Base-by-base conservation (phyloP, 2,113 vertebrate genomes). In the Bubo bubo region DNA sequence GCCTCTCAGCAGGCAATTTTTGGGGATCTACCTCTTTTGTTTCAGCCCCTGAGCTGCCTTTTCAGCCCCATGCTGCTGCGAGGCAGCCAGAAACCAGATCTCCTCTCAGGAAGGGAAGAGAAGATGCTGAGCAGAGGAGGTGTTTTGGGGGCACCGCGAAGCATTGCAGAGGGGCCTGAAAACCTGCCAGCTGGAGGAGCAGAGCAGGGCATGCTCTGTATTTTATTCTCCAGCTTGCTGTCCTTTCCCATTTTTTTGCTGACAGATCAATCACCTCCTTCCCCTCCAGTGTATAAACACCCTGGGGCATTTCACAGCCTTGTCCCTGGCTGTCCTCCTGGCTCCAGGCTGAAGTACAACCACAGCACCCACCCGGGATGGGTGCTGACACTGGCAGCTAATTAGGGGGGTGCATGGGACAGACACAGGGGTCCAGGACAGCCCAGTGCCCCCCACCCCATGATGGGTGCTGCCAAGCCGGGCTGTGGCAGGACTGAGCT, bases 241-340 rank as follows among this genome's bases (percentile, higher is more conserved):
- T 71, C 67, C 60, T 30, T 62, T 24, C 59, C 43, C 47, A 23
- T 73, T 39, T 64, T 66, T 62, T 27, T n/a, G 12, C 73, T 0
- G 1, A 16, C 50, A 79, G 77, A 79, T 2, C 26, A 52, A 62
- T 70, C n/a, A 4, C 10, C 43, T 85, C 77, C 12, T 72, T 83
- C 52, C 66, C 77, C 88, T 82, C 70, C 0, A 0, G 71, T 10
- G 0, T 22, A 79, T 12, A 55, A 90, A 79, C 79, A 64, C 58
- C 62, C 82, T 1, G 39, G 67, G 62, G 88, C 94, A 43, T 27
- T 50, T 71, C 90, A n/a, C 43, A 95, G 32, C 71, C 32, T 59
- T 85, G 0, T 4, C 43, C 35, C 26, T 0, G 1, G 47, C 77
- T 76, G 72, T 62, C 43, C 43, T 24, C 50, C 30, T 0, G 0